Base-by-base conservation (phyloP, 92 coral and sea anemone species). In the Anthopleura xanthogrammica region DNA sequence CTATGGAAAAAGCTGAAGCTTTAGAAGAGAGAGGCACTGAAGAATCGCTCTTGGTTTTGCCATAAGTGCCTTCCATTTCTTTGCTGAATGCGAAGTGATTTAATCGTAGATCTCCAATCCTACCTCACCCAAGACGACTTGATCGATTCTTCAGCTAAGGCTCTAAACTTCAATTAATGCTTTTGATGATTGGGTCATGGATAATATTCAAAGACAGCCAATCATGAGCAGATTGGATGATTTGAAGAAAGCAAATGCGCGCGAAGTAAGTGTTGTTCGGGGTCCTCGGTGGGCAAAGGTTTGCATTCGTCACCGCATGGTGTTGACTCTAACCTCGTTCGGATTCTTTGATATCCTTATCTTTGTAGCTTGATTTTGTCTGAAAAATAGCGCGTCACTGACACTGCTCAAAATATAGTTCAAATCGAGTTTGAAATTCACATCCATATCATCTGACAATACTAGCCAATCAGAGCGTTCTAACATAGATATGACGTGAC, bases 1-100 rank as follows among this genome's bases (percentile, higher is more conserved):
- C 98, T 54, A 95, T 94, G 55, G 98, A 94, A 86, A 95, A 95
- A 50, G 98, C 98, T 2, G 96, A 91, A 55, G 98, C 98, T 66
- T 92, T 93, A 23, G 92, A 84, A 9, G 98, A 95, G 91, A 95
- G 83, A 17, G 87, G 91, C 41, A 76, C 77, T 39, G 71, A 50
- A 22, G 85, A 56, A 71, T 90, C 93, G 24, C 72, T 83, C 83
- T 71, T 80, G 20, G 10, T 75, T 22, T 46, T 77, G 55, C 60
- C 77, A 23, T 52, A 16, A 72, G 52, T 85, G 81, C 76, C 91
- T n/a, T 84, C 79, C 91, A 87, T 87, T 58, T 78, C 77, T 24
- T 23, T 41, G 43, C 64, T 29, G 16, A 36, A 58, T 48, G n/a
- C 23, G 29, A 17, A 23, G 19, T 50, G 7, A 29, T 36, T 64